Conservation (phyloP, 53 echinoderm and acorn worm genomes). For the Pentamera pediparva region DNA sequence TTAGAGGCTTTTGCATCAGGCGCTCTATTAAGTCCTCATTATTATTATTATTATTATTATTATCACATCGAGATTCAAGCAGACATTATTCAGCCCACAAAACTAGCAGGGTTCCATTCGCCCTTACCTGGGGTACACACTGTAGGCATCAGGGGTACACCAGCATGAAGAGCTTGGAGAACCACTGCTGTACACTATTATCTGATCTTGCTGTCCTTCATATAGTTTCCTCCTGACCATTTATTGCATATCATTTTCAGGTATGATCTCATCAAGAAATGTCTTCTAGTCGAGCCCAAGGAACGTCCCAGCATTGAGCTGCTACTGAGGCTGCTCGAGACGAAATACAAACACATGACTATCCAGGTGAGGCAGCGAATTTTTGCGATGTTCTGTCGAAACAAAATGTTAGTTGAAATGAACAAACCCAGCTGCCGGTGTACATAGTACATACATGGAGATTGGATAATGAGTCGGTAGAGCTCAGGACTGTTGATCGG, state of each 20-base stretch:
- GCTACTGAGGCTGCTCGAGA: constrained; percentile 38
- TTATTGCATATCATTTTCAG: constrained; percentile 23
- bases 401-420: not conserved
- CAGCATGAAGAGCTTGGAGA: no score
- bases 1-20: no score
- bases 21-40: no score
- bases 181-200: not conserved
- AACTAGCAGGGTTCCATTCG: no score
- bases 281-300: constrained; percentile 46
- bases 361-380: constrained; percentile 35
- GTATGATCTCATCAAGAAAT: constrained; percentile 54
- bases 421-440: not conserved
- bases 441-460: not conserved
- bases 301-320: constrained; percentile 40
- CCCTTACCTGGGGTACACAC: no score
- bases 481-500: no score
- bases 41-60: no score
- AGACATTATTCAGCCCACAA: no score
- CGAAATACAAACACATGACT: constrained; percentile 38
- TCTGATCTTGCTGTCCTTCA: not conserved
- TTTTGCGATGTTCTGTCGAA: not conserved
- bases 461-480: not conserved
- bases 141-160: no score
- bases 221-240: not conserved
- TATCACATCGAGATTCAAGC: no score